Percentiles rank a stretch among this genome's conserved stretches.
Conservation (phyloP, 2,113 vertebrate species). For the Galbula dea region DNA sequence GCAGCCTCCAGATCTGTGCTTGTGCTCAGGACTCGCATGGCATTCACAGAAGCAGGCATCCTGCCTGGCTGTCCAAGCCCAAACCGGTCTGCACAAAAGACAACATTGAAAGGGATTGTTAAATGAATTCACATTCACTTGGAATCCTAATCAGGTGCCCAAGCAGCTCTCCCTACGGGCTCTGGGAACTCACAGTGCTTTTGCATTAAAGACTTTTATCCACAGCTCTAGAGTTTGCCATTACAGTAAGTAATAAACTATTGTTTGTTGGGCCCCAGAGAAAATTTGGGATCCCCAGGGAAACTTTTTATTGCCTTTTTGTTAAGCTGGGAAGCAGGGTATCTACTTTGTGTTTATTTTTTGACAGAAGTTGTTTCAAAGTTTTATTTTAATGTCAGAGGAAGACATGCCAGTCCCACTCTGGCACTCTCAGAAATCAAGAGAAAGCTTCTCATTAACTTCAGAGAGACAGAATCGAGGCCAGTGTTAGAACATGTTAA, state of each 20-base stretch:
- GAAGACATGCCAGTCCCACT: neutral
- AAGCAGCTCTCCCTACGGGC: neutral
- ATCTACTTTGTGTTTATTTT: neutral
- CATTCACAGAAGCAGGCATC: constrained; percentile 90
- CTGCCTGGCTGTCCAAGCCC: constrained; percentile 91
- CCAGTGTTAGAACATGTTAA: neutral
- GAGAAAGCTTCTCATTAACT: neutral
- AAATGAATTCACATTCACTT: constrained; percentile 43
- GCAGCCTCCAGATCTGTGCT: constrained; percentile 97
- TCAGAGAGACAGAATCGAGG: neutral
- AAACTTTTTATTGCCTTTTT: neutral
- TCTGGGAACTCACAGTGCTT: constrained; percentile 34
- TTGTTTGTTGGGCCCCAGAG: neutral
- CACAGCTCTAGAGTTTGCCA: neutral
- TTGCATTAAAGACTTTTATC: constrained; percentile 25
- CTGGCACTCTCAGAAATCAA: neutral
- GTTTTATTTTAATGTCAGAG: neutral
- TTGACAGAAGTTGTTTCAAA: neutral
- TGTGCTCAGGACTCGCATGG: constrained; percentile 94
- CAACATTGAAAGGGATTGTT: constrained; percentile 63
- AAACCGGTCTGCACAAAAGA: constrained; percentile 86
- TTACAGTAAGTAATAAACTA: constrained; percentile 8
- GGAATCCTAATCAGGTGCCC: constrained; percentile 49
- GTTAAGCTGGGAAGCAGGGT: neutral
- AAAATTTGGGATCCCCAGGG: neutral